Percentiles rank a stretch among this genome's conserved stretches.
Conservation (phyloP, 2,113 vertebrate genomes). For the Pterocles gutturalis region DNA sequence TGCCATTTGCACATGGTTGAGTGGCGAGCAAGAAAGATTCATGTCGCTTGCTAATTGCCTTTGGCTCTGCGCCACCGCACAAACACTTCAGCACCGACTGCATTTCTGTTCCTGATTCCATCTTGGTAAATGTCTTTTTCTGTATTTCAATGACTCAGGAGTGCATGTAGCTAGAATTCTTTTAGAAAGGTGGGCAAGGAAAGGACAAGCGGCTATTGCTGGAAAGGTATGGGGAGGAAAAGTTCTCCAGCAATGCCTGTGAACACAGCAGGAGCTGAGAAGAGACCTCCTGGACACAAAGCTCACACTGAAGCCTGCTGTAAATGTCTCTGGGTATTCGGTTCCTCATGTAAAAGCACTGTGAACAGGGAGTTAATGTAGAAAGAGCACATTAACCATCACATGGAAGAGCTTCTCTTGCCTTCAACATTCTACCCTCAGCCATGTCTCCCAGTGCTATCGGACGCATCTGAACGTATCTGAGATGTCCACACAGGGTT, state of each 20-base stretch:
- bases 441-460: neutral
- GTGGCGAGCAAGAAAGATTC: slow-evolving; percentile 53
- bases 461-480: neutral
- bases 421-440: neutral
- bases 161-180: neutral
- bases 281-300: neutral
- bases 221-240: neutral
- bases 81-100: neutral
- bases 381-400: neutral
- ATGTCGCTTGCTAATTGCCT: slow-evolving; percentile 59
- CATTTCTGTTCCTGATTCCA: neutral
- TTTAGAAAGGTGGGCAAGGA: neutral
- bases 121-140: slow-evolving; percentile 5
- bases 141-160: slow-evolving; percentile 12
- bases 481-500: neutral
- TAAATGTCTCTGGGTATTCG: neutral
- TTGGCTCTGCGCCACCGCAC: slow-evolving; percentile 45
- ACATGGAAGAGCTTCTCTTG: neutral
- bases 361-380: neutral
- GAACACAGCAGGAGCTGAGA: neutral
- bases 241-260: neutral
- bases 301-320: neutral
- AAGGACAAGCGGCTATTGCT: neutral
- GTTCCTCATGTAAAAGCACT: neutral
- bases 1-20: slow-evolving; percentile 49